A percentile compares a stretch with the other conserved stretches of the same genome.
Evolutionary conservation across 2,113 vertebrate genomes (phyloP).

Genomic region (Perca schrenkii): DNA sequence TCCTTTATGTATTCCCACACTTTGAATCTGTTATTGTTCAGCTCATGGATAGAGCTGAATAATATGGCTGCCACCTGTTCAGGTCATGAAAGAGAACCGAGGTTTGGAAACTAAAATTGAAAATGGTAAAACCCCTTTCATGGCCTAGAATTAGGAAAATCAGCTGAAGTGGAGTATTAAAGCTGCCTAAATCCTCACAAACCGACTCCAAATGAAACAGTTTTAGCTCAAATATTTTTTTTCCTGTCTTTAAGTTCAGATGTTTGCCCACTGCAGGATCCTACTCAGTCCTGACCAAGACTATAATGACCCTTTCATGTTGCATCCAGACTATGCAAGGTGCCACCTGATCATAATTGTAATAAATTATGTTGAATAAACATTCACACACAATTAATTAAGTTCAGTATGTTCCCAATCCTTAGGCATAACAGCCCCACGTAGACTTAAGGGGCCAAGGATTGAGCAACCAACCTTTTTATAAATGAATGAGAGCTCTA

Average conservation of each 20-base stretch:
- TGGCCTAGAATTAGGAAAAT: constrained; percentile 13
- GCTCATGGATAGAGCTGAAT: constrained; percentile 22
- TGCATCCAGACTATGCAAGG: too few relatives aligned
- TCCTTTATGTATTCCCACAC: constrained; percentile 66
- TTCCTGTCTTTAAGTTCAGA: constrained; percentile 44
- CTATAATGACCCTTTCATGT: constrained; percentile 46
- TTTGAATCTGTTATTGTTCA: constrained; percentile 44
- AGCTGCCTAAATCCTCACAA: constrained; percentile 30
- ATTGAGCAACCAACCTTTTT: too few relatives aligned
- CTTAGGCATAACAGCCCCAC: too few relatives aligned
- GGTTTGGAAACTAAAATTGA: constrained; percentile 48
- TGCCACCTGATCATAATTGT: too few relatives aligned
- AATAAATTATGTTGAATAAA: too few relatives aligned
- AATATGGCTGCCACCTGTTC: constrained; percentile 58
- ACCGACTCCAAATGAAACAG: constrained; percentile 46
- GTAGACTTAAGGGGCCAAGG: too few relatives aligned
- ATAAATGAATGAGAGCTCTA: too few relatives aligned
- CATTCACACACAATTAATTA: too few relatives aligned
- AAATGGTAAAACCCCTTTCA: constrained; percentile 28
- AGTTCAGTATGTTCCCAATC: too few relatives aligned
- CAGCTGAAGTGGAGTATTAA: constrained; percentile 13
- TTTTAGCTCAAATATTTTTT: constrained; percentile 46
- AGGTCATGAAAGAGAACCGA: constrained; percentile 28
- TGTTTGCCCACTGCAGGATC: constrained; percentile 58
- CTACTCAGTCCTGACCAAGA: constrained; percentile 13